Base-by-base conservation (phyloP, 2,888 invertebrate genomes). In the Megamerina dolium region DNA sequence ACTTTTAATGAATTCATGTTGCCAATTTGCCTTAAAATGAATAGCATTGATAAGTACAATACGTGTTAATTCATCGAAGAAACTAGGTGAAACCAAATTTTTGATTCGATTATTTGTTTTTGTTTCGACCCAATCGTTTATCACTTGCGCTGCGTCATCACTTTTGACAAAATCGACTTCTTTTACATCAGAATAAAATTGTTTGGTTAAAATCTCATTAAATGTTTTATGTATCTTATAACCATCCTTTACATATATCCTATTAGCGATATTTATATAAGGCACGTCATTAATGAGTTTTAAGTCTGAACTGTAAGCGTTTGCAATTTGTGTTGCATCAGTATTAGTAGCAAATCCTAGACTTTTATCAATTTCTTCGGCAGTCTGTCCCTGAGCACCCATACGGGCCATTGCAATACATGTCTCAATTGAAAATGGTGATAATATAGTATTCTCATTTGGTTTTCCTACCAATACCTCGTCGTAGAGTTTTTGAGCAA, bases 91-190 rank as follows among this genome's bases (percentile, higher is more conserved):
- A 34, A 95, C 72, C 4, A 95, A 74, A 57, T 90, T 74, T 56
- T 83, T 82, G 50, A 96, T 94, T 61, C 84, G 85, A n/a, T 84
- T 70, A 41, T 87, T 82, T 0, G 95, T 95, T 60, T 86, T 79
- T 5, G 77, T 66, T 59, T 83, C 81, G 39, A 83, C 89, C 90
- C 92, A 95, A 23, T 67, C 53, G 61, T 95, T 96, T 34, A 96
- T 90, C 0, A 61, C 67, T 1, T 66, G 56, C 1, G 75, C 77
- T 5, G 80, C 76, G 37, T 63, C 67, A 1, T 54, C 59, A n/a
- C 73, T 70, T 6, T 76, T 50, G 1, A 38, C 54, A 55, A 90
- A 90, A 59, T 88, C 65, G 1, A 88, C 54, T 43, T 73, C 73
- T 56, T 84, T 76, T 4, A 81, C 76, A 13, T 75, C 77, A 9